Base-by-base conservation (phyloP, 2,888 invertebrate species). In the Scaptomyza caliginosa region DNA sequence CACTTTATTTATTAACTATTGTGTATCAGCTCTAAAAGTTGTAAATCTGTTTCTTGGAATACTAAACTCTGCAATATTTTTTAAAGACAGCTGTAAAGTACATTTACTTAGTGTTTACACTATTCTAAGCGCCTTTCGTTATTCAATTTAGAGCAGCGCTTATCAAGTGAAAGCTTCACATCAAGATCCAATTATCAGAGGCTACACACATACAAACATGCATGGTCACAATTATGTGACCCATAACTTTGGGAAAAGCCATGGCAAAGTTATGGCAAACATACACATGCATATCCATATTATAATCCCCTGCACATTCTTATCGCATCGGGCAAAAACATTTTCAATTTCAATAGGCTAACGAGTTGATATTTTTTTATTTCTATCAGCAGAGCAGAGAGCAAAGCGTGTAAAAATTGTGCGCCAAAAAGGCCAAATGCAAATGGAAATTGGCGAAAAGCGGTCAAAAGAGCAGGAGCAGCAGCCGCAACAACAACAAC, bases 301-400 rank as follows among this genome's bases (percentile, higher is more conserved):
- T 56, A 57, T 73, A 83, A 77, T 77, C 77, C 55, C 46, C 48
- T 58, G 46, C 48, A 51, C 57, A 78, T 84, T 81, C 75, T 86
- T 81, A 86, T 86, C 85, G 67, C 67, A 77, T 71, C 78, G 62
- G 78, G 57, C 60, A 62, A 82, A 81, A 87, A 73, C 79, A 82
- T 81, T 81, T 86, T 82, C 82, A 82, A 86, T 86, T 81, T 81
- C 86, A 85, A 81, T 82, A 75, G 86, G 83, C 69, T 69, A 85
- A 85, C 82, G 76, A 85, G 79, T 78, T 67, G 78, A n/a, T n/a
- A n/a, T 79, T 74, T 55, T 67, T 64, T 58, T 67, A 50, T 71
- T 62, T 76, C 73, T 72, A 79, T 79, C 60, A 74, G 78, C 62
- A 58, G 59, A 58, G 59, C 56, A 57, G 72, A 54, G 76, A 54